phyloP scores from a whole-genome alignment of 2,113 vertebrate species.

The Turdus rufiventris region DNA sequence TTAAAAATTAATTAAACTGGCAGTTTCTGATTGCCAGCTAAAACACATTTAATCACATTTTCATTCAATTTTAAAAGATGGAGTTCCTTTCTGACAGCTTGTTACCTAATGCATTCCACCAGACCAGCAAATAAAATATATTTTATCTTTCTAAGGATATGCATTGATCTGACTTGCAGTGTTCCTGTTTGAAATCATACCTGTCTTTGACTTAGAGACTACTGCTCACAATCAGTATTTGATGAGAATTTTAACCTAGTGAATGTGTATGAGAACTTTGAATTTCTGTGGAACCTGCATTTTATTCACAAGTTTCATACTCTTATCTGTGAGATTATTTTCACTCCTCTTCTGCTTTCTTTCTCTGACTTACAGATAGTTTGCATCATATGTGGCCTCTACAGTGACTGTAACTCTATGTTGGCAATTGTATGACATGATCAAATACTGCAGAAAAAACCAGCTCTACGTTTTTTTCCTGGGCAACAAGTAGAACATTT shows the following conservation, averaged over 20 bases:
- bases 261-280: background rate
- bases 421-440: background rate
- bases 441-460: background rate
- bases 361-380: background rate
- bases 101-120: background rate
- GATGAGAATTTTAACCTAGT: background rate
- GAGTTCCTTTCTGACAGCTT: background rate
- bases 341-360: background rate
- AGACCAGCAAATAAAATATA: background rate
- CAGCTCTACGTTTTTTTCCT: background rate
- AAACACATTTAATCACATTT: background rate
- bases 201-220: background rate
- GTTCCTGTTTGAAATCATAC: background rate
- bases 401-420: background rate
- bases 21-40: background rate
- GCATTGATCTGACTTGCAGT: background rate
- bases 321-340: background rate
- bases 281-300: background rate
- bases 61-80: background rate
- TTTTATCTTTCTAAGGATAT: background rate
- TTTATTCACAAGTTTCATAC: background rate
- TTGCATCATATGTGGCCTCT: background rate
- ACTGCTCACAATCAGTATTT: background rate
- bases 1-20: background rate
- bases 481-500: background rate